Percentiles rank a stretch among this genome's conserved stretches.
phyloP scores from a whole-genome alignment of 2,888 invertebrate species.

The Argyresthia goedartella region DNA sequence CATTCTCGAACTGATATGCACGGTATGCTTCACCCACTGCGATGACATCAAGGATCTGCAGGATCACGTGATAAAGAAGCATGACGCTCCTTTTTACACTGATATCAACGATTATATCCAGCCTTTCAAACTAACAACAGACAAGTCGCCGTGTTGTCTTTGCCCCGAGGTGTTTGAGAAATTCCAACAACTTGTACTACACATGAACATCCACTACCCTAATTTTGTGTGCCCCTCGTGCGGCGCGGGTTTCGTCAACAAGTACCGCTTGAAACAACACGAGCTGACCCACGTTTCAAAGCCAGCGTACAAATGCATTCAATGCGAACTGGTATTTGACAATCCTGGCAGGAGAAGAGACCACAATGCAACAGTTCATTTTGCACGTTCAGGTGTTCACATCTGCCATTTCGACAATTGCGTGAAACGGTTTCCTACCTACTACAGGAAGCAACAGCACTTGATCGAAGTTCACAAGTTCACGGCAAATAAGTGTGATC shows the following conservation, averaged over 20 bases:
- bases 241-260: slow-evolving; percentile 57
- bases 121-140: slow-evolving; percentile 43
- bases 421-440: slow-evolving; percentile 57
- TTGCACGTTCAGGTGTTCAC: slow-evolving; percentile 52
- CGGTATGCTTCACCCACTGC: neutral
- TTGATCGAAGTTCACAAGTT: slow-evolving; percentile 58
- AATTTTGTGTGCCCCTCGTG: slow-evolving; percentile 59
- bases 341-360: slow-evolving; percentile 51
- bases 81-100: slow-evolving; percentile 32
- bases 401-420: slow-evolving; percentile 59
- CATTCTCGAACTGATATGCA: slow-evolving; percentile 1
- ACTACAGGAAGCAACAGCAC: slow-evolving; percentile 56
- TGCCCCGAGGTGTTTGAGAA: slow-evolving; percentile 50
- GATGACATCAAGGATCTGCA: slow-evolving; percentile 15
- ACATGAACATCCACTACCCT: slow-evolving; percentile 56
- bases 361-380: slow-evolving; percentile 53
- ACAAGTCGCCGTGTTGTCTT: slow-evolving; percentile 43
- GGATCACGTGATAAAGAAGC: slow-evolving; percentile 41
- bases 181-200: slow-evolving; percentile 55
- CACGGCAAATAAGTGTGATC: slow-evolving; percentile 51
- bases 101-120: slow-evolving; percentile 51
- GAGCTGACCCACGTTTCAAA: slow-evolving; percentile 52
- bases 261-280: slow-evolving; percentile 46
- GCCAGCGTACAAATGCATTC: slow-evolving; percentile 38
- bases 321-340: slow-evolving; percentile 47